Conservation (phyloP, 2,113 vertebrate genomes). For the Dasyurus viverrinus region DNA sequence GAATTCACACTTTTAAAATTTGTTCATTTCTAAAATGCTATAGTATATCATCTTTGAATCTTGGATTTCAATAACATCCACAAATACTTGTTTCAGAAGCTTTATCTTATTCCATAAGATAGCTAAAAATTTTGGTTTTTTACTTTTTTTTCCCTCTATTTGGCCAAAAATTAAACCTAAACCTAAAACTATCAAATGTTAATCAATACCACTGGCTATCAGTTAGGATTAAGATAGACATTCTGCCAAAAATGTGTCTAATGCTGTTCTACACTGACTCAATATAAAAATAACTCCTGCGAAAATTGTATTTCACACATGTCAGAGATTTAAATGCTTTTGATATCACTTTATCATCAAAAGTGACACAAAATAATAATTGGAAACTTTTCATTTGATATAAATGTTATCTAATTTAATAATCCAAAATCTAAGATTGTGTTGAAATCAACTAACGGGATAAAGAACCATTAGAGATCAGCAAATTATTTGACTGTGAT, state of each 20-base stretch:
- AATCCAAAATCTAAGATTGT: neutral
- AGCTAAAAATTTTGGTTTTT: neutral
- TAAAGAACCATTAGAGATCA: neutral
- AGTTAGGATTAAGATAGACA: neutral
- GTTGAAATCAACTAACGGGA: conserved; percentile 8
- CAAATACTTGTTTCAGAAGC: conserved; percentile 10
- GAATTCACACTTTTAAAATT: neutral
- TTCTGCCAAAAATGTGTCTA: neutral
- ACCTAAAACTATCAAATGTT: neutral
- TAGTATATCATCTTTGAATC: conserved; percentile 10
- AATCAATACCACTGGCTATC: neutral
- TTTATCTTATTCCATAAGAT: neutral
- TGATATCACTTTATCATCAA: neutral
- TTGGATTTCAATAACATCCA: conserved; percentile 7
- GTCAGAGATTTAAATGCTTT: neutral
- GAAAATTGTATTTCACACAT: neutral
- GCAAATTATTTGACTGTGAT: neutral
- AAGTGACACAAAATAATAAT: neutral
- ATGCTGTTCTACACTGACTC: neutral
- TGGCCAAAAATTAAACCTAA: neutral
- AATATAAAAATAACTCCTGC: neutral
- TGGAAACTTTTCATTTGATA: neutral
- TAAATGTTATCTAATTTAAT: neutral
- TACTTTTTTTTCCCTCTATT: neutral
- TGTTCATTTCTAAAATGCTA: conserved; percentile 11